phyloP scores from a whole-genome alignment of 2,113 vertebrate genomes.

The Tringa solitaria region DNA sequence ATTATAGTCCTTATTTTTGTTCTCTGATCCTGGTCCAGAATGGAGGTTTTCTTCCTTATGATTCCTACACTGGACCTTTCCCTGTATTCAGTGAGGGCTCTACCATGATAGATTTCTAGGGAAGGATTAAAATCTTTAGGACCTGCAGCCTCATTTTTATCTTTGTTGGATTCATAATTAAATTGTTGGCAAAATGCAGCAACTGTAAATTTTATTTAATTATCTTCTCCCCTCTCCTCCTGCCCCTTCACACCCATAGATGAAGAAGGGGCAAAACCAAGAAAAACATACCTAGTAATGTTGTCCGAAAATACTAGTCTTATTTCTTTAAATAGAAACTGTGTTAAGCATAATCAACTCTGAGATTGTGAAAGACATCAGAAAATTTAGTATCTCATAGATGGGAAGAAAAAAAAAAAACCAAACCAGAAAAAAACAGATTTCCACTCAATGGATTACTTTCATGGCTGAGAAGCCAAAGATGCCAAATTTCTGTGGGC shows the following conservation, averaged over 20 bases:
- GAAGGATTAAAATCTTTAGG: neutral
- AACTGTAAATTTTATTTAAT: neutral
- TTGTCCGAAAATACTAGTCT: neutral
- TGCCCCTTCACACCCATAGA: fast-evolving
- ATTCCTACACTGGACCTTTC: neutral
- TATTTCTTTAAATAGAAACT: neutral
- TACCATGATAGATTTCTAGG: neutral
- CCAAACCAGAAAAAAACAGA: neutral
- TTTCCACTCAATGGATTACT: conserved; percentile 21
- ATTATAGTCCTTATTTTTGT: neutral
- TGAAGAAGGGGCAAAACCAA: neutral
- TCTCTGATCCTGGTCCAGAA: neutral
- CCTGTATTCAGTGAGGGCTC: neutral
- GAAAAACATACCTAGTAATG: neutral
- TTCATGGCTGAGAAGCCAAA: neutral
- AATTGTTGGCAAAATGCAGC: neutral
- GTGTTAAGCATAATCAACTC: neutral
- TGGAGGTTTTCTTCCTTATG: neutral
- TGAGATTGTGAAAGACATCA: neutral
- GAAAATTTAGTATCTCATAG: neutral
- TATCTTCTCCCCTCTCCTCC: neutral
- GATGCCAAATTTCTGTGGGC: conserved; percentile 35
- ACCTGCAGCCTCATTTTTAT: neutral
- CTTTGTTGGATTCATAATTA: neutral
- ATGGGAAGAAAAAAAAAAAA: neutral